Evolutionary conservation across 1,140 invertebrate species (phyloP), one percentile per base, ranked within the genome.

Genomic region (Pantala flavescens): DNA sequence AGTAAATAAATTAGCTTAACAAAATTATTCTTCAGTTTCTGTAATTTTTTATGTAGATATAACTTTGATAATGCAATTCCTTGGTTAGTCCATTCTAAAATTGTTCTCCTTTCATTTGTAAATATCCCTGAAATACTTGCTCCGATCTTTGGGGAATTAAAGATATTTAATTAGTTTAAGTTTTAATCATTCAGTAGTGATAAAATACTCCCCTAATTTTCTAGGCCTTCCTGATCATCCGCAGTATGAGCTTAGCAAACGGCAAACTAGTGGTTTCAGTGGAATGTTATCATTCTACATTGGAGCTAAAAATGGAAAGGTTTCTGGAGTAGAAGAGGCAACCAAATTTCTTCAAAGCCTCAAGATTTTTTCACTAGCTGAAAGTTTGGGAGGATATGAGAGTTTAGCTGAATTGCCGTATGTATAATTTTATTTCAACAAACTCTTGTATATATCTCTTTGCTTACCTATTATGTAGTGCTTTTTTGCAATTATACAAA

Each of bases 311-410:
- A 63, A 63, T 63, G 49, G 49, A 63, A 63, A 63, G 49, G 90
- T 90, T 79, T 95, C 94, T 7, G 90, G 86, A n/a, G 77, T 91
- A n/a, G 83, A 90, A 73, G 88, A 96, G 79, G 89, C 94, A 0
- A 83, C 83, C 71, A 90, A 86, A 73, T 97, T 99, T 80, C 83
- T 97, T 16, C 87, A 87, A 78, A 82, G 88, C 10, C 82, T 97
- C 0, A 91, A 95, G 85, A 73, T 96, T 9, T 94, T 98, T 80
- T 90, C 88, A 0, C 82, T 98, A n/a, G 97, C 97, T 14, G 96
- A 98, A 83, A 98, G 95, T 84, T 86, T 99, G 43, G 98, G 98
- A 72, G 96, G 96, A 73, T 97, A 92, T 81, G 97, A 99, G 82
- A 97, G 95, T 82, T 87, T 99, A 49, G 91, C 90, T 1, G 91